Percentiles rank a stretch among this genome's conserved stretches.
phyloP scores from a whole-genome alignment of 2,113 vertebrate genomes.

The Pongo pygmaeus region DNA sequence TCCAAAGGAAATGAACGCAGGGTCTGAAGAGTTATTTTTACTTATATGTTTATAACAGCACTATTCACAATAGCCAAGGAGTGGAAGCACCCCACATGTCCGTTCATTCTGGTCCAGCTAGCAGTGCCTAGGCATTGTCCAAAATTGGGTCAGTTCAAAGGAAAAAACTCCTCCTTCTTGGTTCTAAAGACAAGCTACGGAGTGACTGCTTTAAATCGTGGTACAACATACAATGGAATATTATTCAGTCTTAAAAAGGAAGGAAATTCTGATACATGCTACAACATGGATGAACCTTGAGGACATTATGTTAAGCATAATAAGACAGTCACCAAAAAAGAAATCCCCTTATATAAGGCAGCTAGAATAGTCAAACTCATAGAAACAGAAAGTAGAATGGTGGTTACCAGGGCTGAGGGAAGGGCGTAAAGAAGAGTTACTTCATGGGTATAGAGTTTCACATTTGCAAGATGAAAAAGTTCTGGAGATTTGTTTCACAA shows the following conservation, averaged over 20 bases:
- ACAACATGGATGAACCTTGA: neutral
- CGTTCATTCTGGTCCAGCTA: neutral
- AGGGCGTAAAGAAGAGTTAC: neutral
- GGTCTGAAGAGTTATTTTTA: neutral
- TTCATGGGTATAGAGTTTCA: neutral
- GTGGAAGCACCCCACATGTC: neutral
- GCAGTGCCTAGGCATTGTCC: constrained; percentile 32
- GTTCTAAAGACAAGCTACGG: neutral
- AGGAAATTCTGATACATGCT: neutral
- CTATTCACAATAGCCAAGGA: neutral
- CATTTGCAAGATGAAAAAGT: neutral
- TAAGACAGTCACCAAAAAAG: neutral
- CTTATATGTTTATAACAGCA: neutral
- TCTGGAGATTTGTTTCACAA: neutral
- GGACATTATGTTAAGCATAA: neutral
- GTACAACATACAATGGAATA: neutral
- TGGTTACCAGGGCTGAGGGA: neutral
- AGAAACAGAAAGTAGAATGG: neutral
- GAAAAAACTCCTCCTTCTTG: neutral
- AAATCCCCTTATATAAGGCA: neutral
- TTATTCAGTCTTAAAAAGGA: neutral
- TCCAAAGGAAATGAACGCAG: neutral
- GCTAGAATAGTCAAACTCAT: neutral
- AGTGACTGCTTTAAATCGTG: neutral
- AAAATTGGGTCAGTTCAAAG: constrained; percentile 28